A percentile compares a stretch with the other conserved stretches of the same genome.
Conservation (phyloP, 2,888 invertebrate species). For the Petrophora chlorosata region DNA sequence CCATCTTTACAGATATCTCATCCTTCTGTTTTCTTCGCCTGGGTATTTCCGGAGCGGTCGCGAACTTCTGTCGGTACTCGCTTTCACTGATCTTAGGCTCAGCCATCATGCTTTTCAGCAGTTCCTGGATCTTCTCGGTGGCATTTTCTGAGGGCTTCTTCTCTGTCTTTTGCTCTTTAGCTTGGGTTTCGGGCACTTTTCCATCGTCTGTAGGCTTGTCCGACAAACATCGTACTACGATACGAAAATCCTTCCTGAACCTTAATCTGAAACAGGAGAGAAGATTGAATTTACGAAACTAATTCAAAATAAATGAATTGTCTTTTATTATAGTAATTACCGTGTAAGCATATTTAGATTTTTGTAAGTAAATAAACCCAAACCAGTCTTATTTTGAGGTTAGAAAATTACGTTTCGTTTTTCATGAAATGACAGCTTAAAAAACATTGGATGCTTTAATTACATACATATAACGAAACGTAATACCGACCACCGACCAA, state of each 20-base stretch:
- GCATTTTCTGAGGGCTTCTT: slow-evolving; percentile 48
- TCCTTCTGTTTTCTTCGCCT: slow-evolving; percentile 50
- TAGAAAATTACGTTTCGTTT: slow-evolving; percentile 35
- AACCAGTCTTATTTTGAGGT: no score
- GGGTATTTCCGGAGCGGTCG: slow-evolving; percentile 60
- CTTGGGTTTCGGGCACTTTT: slow-evolving; percentile 47
- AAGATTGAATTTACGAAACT: no score
- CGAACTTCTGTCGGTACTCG: slow-evolving; percentile 67
- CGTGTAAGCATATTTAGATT: no score
- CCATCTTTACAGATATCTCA: slow-evolving; percentile 61
- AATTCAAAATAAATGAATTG: no score
- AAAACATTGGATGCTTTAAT: no score
- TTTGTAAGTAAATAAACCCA: no score
- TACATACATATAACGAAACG: no score
- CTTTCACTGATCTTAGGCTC: slow-evolving; percentile 65
- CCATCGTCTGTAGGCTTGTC: slow-evolving; percentile 65
- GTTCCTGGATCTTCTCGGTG: slow-evolving; percentile 71
- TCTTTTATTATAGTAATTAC: no score
- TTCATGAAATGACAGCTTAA: neutral
- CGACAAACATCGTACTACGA: slow-evolving; percentile 53
- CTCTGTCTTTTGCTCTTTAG: slow-evolving; percentile 39
- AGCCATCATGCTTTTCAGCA: slow-evolving; percentile 72
- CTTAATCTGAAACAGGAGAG: slow-evolving; percentile 44
- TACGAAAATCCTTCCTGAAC: slow-evolving; percentile 51
- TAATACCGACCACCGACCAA: no score